A percentile compares a stretch with the other conserved stretches of the same genome.
These are phyloP conservation scores for Oenanthe oenanthe DNA, from an alignment of 2,113 vertebrate species.

Conservation along the genomic window DNA sequence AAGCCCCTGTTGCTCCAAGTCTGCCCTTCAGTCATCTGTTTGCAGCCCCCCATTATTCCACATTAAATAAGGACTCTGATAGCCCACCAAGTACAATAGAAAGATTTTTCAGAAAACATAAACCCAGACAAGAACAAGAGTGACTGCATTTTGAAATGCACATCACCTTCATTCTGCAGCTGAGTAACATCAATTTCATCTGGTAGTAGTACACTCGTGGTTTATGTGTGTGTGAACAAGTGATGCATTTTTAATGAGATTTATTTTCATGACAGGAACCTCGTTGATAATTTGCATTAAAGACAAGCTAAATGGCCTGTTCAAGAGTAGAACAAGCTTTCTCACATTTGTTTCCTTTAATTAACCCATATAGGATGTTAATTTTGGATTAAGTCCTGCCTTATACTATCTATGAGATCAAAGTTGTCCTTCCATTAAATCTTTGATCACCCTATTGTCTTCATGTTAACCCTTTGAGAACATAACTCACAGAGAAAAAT, in stretches of 20 bases:
- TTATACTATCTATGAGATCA: background rate
- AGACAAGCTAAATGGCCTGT: constrained; percentile 39
- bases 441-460: background rate
- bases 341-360: constrained; percentile 28
- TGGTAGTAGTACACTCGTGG: background rate
- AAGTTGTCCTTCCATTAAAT: background rate
- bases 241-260: constrained; percentile 29
- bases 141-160: background rate
- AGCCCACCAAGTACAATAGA: background rate
- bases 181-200: background rate
- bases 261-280: constrained; percentile 22
- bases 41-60: background rate
- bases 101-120: background rate
- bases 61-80: background rate
- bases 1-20: background rate
- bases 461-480: background rate
- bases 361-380: background rate
- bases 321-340: background rate
- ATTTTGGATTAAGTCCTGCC: background rate
- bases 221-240: background rate
- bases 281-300: background rate
- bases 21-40: background rate
- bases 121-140: background rate
- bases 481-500: background rate
- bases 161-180: background rate